A percentile compares a stretch with the other conserved stretches of the same genome.
Evolutionary conservation across 2,888 invertebrate genomes (phyloP).

Genomic region (Heliconius hortense): DNA sequence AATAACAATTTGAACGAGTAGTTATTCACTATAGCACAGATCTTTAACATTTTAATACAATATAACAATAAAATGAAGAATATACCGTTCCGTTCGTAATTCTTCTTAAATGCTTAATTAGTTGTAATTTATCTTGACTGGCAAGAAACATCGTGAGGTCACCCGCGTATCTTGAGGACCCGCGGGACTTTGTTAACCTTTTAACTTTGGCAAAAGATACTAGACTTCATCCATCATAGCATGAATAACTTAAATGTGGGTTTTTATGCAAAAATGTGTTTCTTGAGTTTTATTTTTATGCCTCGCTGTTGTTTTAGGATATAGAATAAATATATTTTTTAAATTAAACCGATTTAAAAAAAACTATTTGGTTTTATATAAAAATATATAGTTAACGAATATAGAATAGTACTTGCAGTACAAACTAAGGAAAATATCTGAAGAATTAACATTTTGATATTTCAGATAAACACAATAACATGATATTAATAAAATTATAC

Average conservation of each 20-base stretch:
- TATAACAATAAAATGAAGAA: conserved; percentile 17
- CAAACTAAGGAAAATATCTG: too few relatives aligned
- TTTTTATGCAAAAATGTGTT: background rate
- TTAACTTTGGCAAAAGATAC: conserved; percentile 31
- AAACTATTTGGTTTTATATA: too few relatives aligned
- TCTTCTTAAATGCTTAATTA: conserved; percentile 37
- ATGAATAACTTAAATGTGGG: conserved; percentile 14
- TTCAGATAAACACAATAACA: background rate
- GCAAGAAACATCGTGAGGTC: conserved; percentile 37
- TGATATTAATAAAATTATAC: background rate
- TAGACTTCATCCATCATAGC: conserved; percentile 15
- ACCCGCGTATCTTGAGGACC: conserved; percentile 35
- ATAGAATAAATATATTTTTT: too few relatives aligned
- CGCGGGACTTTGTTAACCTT: conserved; percentile 36
- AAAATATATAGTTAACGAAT: too few relatives aligned
- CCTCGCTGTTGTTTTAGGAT: background rate
- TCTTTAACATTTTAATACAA: background rate
- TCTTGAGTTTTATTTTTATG: background rate
- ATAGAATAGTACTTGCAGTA: too few relatives aligned
- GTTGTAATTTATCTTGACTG: conserved; percentile 37
- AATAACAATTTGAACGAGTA: too few relatives aligned
- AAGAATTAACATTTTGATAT: too few relatives aligned
- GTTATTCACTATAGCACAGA: too few relatives aligned
- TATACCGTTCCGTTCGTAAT: conserved; percentile 30
- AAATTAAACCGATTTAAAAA: too few relatives aligned